These are phyloP conservation scores for Camelus bactrianus DNA, from an alignment of 2,113 vertebrate species.

Conservation along the genomic window DNA sequence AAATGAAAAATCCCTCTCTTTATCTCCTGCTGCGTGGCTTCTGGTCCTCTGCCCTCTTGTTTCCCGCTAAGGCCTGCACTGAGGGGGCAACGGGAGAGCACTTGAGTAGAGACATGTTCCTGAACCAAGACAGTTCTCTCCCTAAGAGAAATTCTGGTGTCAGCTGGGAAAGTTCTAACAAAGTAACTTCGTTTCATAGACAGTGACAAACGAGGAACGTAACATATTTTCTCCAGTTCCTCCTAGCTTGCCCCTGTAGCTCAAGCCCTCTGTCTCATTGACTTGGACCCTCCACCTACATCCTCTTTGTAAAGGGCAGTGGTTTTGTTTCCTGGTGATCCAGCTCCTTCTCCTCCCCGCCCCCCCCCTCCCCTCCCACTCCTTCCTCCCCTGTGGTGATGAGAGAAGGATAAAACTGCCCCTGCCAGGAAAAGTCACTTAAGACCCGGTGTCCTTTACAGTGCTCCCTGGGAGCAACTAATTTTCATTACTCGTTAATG, in stretches of 20 bases:
- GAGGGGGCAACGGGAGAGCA: neutral
- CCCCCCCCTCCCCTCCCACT: no score
- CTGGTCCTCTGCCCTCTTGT: neutral
- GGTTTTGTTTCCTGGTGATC: neutral
- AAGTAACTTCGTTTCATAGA: neutral
- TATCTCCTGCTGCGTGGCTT: neutral
- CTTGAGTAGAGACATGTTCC: neutral
- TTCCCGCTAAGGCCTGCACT: neutral
- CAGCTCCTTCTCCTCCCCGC: neutral
- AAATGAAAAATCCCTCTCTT: neutral
- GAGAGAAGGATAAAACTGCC: neutral
- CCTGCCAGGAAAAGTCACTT: conserved; percentile 31
- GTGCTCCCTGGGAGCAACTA: conserved; percentile 57
- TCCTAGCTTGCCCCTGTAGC: neutral
- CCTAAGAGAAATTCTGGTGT: conserved; percentile 4
- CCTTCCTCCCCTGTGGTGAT: neutral
- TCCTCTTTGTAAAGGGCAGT: neutral
- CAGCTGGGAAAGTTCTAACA: neutral
- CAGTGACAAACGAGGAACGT: neutral
- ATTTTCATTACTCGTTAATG: conserved; percentile 54
- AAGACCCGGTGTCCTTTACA: conserved; percentile 44
- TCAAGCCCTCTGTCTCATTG: neutral
- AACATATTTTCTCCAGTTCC: neutral
- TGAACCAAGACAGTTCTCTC: neutral
- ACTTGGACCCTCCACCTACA: neutral